Conservation (phyloP, 2,113 vertebrate species). For the Corythornis madagascariensis region DNA sequence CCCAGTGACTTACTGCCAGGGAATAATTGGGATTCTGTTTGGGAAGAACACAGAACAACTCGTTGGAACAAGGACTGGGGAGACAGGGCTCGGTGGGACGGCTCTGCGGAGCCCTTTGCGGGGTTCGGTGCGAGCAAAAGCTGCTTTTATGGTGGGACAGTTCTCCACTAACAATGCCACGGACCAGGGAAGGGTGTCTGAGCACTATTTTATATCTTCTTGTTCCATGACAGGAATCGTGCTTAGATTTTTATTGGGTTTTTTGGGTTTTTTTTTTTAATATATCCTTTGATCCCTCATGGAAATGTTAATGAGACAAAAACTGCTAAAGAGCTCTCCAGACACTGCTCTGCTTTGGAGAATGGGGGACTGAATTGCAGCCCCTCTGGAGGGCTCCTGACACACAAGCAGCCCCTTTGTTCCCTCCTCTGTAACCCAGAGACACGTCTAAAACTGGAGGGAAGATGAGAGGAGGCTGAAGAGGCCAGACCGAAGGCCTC, state of each 20-base stretch:
- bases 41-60: conserved; percentile 32
- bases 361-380: conserved; percentile 76
- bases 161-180: conserved; percentile 55
- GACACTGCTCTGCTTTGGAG: conserved; percentile 61
- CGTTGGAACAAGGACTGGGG: neutral
- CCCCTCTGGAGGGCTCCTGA: conserved; percentile 81
- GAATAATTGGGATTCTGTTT: conserved; percentile 58
- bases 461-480: conserved; percentile 75
- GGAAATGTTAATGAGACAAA: conserved; percentile 90
- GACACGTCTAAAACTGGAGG: conserved; percentile 77
- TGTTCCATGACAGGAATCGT: neutral
- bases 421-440: conserved; percentile 81
- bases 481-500: conserved; percentile 67
- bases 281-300: conserved; percentile 81
- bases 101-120: neutral
- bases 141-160: conserved; percentile 59
- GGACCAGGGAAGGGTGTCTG: neutral
- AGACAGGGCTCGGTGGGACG: neutral
- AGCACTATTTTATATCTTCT: neutral
- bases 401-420: conserved; percentile 90
- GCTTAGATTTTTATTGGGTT: conserved; percentile 15
- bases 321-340: conserved; percentile 79
- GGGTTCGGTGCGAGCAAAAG: conserved; percentile 26
- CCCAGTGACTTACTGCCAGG: conserved; percentile 57
- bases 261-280: conserved; percentile 27